phyloP scores from a whole-genome alignment of 2,113 vertebrate species.

The Petromus typicus region DNA sequence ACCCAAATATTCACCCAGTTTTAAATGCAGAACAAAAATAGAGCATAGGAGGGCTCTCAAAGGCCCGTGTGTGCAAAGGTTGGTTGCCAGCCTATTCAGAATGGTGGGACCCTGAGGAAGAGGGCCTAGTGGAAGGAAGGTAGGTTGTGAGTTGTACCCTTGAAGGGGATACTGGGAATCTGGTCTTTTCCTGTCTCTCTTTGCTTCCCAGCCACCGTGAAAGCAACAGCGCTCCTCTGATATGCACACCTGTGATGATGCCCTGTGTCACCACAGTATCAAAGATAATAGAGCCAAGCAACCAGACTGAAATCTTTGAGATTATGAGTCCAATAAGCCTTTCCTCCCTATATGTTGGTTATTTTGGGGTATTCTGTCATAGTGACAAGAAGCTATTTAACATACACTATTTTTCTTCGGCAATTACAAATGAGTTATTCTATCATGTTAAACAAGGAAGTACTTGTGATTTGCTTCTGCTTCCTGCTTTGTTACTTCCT shows the following conservation, averaged over 20 bases:
- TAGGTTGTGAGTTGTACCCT: neutral
- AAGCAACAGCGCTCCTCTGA: neutral
- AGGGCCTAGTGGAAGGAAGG: neutral
- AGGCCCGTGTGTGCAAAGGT: neutral
- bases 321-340: neutral
- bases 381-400: neutral
- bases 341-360: neutral
- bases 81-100: neutral
- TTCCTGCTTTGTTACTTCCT: conserved; percentile 8
- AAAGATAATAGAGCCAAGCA: neutral
- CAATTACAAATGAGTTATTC: neutral
- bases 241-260: neutral
- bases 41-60: neutral
- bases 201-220: neutral
- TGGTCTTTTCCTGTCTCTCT: neutral
- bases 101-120: neutral
- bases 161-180: neutral
- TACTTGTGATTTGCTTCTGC: neutral
- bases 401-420: neutral
- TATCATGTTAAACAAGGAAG: neutral
- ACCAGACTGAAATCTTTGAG: neutral
- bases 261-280: neutral
- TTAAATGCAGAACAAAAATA: neutral
- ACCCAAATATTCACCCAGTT: neutral
- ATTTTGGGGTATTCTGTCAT: neutral